These are phyloP conservation scores for Drosophila emarginata DNA, from an alignment of 2,888 invertebrate species.

Conservation along the genomic window DNA sequence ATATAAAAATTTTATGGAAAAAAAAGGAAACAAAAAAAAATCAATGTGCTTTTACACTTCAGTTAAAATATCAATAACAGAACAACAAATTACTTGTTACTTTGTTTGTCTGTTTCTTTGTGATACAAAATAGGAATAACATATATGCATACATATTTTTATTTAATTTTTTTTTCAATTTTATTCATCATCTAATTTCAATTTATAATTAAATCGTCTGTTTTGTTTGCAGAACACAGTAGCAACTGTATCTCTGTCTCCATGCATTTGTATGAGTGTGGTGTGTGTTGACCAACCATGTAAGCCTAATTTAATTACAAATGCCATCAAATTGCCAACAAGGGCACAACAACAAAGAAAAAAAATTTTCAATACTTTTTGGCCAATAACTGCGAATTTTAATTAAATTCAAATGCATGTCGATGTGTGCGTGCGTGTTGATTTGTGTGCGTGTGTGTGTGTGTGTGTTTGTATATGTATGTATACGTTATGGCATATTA, in stretches of 20 bases:
- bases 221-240: slow-evolving; percentile 33
- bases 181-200: slow-evolving; percentile 43
- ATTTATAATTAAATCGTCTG: slow-evolving; percentile 64
- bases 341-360: slow-evolving; percentile 33
- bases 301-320: slow-evolving; percentile 72
- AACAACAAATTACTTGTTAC: slow-evolving; percentile 7
- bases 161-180: slow-evolving; percentile 27
- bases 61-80: background rate
- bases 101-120: background rate
- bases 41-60: background rate
- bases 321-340: slow-evolving; percentile 54
- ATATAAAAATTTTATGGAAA: background rate
- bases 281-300: slow-evolving; percentile 33
- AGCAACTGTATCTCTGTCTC: slow-evolving; percentile 5
- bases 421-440: slow-evolving; percentile 31
- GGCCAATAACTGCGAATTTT: slow-evolving; percentile 69
- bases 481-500: slow-evolving; percentile 62
- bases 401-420: slow-evolving; percentile 71
- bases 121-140: background rate
- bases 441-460: slow-evolving; percentile 21
- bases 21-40: background rate
- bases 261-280: slow-evolving; percentile 14
- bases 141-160: background rate
- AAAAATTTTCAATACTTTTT: slow-evolving; percentile 55
- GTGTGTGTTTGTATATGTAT: slow-evolving; percentile 14